Percentiles rank a stretch among this genome's conserved stretches.
These are phyloP conservation scores for Threskiornis aethiopicus DNA, from an alignment of 2,797 vertebrate genomes.

Conservation along the genomic window DNA sequence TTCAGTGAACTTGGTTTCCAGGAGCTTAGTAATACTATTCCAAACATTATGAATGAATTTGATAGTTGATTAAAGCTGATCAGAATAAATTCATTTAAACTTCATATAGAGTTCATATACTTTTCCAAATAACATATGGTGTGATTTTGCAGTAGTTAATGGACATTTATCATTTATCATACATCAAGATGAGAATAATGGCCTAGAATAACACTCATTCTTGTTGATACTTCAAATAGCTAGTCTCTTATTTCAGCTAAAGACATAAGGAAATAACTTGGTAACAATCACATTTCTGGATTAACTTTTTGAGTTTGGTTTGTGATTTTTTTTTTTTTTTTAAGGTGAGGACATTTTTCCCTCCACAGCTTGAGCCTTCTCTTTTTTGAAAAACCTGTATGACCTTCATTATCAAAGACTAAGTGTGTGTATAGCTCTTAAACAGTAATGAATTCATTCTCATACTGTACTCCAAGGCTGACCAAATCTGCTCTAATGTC, in stretches of 20 bases:
- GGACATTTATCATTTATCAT: constrained; percentile 16
- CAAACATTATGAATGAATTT: constrained; percentile 55
- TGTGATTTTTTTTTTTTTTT: neutral
- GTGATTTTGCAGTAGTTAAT: constrained; percentile 48
- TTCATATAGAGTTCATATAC: constrained; percentile 25
- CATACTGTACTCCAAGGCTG: neutral
- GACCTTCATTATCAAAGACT: neutral
- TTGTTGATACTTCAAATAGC: neutral
- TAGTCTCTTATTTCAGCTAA: neutral
- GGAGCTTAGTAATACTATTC: neutral
- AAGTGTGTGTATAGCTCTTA: neutral
- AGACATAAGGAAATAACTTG: neutral
- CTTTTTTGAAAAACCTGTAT: neutral
- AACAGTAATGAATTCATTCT: neutral
- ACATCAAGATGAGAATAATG: constrained; percentile 14
- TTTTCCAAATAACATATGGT: neutral
- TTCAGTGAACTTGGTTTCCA: constrained; percentile 15
- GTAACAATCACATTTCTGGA: neutral
- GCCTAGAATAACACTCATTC: neutral
- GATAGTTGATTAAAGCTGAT: constrained; percentile 50
- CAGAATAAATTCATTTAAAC: constrained; percentile 47
- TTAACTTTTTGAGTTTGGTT: neutral
- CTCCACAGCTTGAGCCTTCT: neutral
- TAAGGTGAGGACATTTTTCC: neutral
- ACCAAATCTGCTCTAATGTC: neutral